Percentiles rank a stretch among this genome's conserved stretches.
These are phyloP conservation scores for Muschampia plurimacula DNA, from an alignment of 2,888 invertebrate species.

Conservation along the genomic window DNA sequence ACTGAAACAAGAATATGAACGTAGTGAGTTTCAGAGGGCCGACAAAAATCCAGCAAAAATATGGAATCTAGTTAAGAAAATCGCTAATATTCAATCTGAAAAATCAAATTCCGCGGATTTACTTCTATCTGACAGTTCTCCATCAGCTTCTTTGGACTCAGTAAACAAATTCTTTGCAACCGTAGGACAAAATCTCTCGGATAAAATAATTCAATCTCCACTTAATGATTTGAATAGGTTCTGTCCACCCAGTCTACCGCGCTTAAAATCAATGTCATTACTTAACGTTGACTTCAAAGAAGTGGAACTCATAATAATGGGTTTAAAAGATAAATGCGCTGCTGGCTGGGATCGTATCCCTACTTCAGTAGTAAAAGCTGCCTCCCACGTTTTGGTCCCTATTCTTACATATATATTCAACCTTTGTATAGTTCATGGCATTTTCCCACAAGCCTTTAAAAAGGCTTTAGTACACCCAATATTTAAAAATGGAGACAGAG, in stretches of 20 bases:
- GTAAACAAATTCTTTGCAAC: neutral
- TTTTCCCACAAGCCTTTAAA: neutral
- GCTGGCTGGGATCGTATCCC: neutral
- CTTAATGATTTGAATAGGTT: neutral
- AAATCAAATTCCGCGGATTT: neutral
- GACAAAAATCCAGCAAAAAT: neutral
- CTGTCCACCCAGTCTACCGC: neutral
- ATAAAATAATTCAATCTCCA: neutral
- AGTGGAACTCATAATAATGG: neutral
- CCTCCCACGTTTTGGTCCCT: neutral
- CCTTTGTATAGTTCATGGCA: neutral
- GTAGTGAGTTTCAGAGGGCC: neutral
- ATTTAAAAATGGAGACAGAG: neutral
- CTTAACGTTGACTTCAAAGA: neutral
- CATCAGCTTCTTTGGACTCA: neutral
- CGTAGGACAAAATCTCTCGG: neutral
- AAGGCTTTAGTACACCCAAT: neutral
- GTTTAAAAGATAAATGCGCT: neutral
- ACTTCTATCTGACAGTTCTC: neutral
- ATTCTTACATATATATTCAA: neutral
- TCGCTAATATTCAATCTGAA: neutral
- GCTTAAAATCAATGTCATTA: neutral
- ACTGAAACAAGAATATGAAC: neutral
- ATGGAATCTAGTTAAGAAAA: neutral
- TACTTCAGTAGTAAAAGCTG: neutral